Conservation (phyloP, 2,888 invertebrate genomes). For the Megalurothrips usitatus region DNA sequence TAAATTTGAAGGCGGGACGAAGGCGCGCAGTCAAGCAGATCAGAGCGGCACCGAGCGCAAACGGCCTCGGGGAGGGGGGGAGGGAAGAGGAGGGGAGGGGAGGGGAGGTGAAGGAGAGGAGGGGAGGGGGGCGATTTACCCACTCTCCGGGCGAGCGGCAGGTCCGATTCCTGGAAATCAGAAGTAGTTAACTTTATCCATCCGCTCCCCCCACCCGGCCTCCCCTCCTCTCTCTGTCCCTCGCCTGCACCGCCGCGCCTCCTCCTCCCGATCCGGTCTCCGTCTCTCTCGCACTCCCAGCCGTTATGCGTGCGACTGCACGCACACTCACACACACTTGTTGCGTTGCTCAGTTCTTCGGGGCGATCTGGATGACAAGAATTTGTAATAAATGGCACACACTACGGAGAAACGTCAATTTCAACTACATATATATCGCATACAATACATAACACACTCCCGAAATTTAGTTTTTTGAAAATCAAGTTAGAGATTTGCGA, state of each 20-base stretch:
- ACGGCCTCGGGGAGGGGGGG: background rate
- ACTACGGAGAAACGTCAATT: too few relatives aligned
- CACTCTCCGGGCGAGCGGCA: constrained; percentile 14
- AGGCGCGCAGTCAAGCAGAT: background rate
- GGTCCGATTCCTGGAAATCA: constrained; percentile 24
- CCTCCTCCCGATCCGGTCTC: background rate
- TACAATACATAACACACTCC: too few relatives aligned
- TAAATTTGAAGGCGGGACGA: constrained; percentile 6
- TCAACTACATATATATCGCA: too few relatives aligned
- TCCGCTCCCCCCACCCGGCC: constrained; percentile 4
- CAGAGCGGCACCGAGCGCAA: background rate
- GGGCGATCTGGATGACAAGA: too few relatives aligned
- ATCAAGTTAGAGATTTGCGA: too few relatives aligned
- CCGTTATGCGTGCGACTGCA: background rate
- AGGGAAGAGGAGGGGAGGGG: background rate
- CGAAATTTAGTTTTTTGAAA: too few relatives aligned
- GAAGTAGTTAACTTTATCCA: constrained; percentile 26
- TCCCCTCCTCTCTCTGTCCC: background rate
- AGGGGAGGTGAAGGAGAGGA: background rate
- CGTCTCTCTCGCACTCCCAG: background rate
- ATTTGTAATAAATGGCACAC: too few relatives aligned
- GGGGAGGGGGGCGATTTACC: background rate
- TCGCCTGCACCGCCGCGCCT: background rate
- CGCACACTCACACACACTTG: background rate
- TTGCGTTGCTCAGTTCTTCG: too few relatives aligned